Base-by-base conservation (phyloP, 1,140 invertebrate genomes). In the Aleiodes sp. region DNA sequence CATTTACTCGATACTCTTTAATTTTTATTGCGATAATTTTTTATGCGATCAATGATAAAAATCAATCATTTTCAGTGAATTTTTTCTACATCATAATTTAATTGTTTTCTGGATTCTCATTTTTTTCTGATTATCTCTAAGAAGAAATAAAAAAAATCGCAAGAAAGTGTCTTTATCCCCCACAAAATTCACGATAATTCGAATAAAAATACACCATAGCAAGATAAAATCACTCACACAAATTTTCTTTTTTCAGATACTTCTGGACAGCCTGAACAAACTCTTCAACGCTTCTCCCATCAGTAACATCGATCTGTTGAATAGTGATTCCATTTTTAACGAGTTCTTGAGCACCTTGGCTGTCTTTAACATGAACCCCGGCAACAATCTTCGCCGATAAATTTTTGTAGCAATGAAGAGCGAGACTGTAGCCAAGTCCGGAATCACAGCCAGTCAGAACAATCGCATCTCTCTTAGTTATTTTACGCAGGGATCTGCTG, bases 381-480 rank as follows among this genome's bases (percentile, higher is more conserved):
- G 94, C 94, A 8, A 93, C 79, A 1, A 93, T 92, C 7, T 85
- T 82, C 26, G 91, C 87, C 0, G 91, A 92, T 46, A 89, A 79
- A 16, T 88, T 39, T 16, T 63, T 80, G 14, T 86, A 84, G 29
- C 89, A 86, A 52, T 92, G 86, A 6, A 89, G 79, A 1, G 92
- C 92, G n/a, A 93, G 76, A 1, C 89, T 90, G 83, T 89, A 93
- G 24, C 94, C 94, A n/a, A 95, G 85, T 4, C 94, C 94, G 66
- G 92, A 93, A 81, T 95, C 93, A 78, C 94, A 96, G 41, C 94
- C 94, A 19, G 92, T 94, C 65, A 95, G 90, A 3, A 93, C 85
- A 12, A 95, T 73, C 76, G 41, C 16, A 91, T 87, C 76, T 88
- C 26, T 10, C 19, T 33, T 16, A 14, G 1, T 28, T 3, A 69